Evolutionary conservation across 2,113 vertebrate species (phyloP).

Genomic region (Pachycephala philippinensis): DNA sequence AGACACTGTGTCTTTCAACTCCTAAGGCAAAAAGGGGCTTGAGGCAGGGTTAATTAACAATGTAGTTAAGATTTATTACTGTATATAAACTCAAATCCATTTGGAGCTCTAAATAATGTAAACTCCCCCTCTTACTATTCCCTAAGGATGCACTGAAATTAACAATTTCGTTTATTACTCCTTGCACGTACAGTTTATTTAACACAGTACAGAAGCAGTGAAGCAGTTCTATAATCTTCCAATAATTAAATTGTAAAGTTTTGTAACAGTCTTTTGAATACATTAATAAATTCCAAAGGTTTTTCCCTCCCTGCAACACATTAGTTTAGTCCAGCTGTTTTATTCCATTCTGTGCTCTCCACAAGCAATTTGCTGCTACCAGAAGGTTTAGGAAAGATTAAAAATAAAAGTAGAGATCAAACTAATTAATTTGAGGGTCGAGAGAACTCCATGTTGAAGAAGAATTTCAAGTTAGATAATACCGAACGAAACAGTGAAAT

Average conservation of each 20-base stretch:
- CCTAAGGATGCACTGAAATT: conserved; percentile 42
- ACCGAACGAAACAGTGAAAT: background rate
- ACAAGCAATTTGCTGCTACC: conserved; percentile 8
- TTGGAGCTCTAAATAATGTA: conserved; percentile 46
- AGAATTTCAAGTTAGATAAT: background rate
- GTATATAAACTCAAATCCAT: conserved; percentile 52
- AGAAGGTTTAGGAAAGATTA: background rate
- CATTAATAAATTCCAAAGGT: conserved; percentile 46
- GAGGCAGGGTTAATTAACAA: conserved; percentile 52
- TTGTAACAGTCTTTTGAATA: conserved; percentile 54
- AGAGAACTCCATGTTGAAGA: background rate
- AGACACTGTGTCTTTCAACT: background rate
- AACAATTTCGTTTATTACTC: conserved; percentile 58
- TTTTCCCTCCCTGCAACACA: background rate
- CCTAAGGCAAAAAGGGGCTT: background rate
- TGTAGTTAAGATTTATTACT: conserved; percentile 52
- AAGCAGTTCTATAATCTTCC: conserved; percentile 61
- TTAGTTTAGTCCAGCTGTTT: conserved; percentile 1
- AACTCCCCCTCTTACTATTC: background rate
- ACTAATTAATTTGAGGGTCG: conserved; percentile 22
- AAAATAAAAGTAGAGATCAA: conserved; percentile 18
- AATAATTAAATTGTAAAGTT: conserved; percentile 69
- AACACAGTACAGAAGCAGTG: conserved; percentile 32
- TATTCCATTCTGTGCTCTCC: background rate
- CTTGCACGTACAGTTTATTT: conserved; percentile 47